A percentile compares a stretch with the other conserved stretches of the same genome.
These are phyloP conservation scores for Gambusia holbrooki DNA, from an alignment of 2,113 vertebrate genomes.

Conservation along the genomic window DNA sequence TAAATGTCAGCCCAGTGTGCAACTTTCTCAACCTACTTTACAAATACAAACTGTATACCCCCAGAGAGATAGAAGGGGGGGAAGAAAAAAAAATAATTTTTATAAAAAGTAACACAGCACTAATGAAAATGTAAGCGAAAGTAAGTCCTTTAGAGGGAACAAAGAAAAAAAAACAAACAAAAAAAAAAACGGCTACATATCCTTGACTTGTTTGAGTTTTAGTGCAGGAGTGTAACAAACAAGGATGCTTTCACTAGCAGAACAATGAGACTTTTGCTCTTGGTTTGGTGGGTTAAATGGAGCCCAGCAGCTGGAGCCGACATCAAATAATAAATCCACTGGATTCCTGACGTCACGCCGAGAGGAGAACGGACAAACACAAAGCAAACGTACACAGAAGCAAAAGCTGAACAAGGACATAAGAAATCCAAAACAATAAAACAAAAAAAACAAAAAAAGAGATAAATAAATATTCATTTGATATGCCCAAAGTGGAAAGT, in stretches of 20 bases:
- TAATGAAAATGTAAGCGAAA: conserved; percentile 47
- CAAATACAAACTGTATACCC: conserved; percentile 72
- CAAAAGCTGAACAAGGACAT: conserved; percentile 62
- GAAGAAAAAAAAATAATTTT: conserved; percentile 27
- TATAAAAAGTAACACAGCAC: conserved; percentile 47
- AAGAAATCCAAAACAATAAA: conserved; percentile 50
- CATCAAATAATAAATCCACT: conserved; percentile 59
- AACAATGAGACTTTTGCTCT: conserved; percentile 48
- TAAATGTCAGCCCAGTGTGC: conserved; percentile 67
- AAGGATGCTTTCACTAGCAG: conserved; percentile 71
- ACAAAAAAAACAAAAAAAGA: conserved; percentile 44
- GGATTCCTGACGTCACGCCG: conserved; percentile 46
- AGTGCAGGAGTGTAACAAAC: conserved; percentile 78
- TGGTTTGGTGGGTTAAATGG: conserved; percentile 31
- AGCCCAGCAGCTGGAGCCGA: conserved; percentile 65
- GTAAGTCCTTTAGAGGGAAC: conserved; percentile 35
- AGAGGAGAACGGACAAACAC: conserved; percentile 56
- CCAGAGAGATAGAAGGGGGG: conserved; percentile 50
- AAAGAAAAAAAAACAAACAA: conserved; percentile 43
- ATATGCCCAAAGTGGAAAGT: conserved; percentile 81
- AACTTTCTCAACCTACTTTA: conserved; percentile 72
- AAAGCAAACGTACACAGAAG: conserved; percentile 68
- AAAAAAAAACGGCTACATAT: conserved; percentile 66
- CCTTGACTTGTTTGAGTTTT: conserved; percentile 72
- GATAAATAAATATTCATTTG: conserved; percentile 81